A percentile compares a stretch with the other conserved stretches of the same genome.
Evolutionary conservation across 2,797 vertebrate genomes (phyloP).

Genomic region (Manis pentadactyla): DNA sequence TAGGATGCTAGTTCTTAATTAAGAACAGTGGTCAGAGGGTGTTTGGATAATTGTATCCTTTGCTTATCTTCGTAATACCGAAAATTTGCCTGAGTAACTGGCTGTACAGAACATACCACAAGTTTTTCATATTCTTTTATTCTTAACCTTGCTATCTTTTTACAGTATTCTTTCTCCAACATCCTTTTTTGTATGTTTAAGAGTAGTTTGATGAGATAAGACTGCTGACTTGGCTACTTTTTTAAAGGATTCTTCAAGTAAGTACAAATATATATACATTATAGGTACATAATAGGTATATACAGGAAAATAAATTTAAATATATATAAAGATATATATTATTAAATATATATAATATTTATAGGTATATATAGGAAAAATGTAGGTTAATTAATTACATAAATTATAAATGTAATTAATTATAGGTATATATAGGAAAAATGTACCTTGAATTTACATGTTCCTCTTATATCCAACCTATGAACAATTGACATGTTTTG

Average conservation of each 20-base stretch:
- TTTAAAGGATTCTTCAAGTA: background rate
- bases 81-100: background rate
- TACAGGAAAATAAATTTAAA: too few relatives aligned
- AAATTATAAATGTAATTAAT: too few relatives aligned
- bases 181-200: background rate
- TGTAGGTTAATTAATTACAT: too few relatives aligned
- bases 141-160: background rate
- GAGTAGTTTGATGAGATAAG: background rate
- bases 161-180: background rate
- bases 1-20: background rate
- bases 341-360: too few relatives aligned
- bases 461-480: background rate
- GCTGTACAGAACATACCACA: background rate
- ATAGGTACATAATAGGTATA: background rate
- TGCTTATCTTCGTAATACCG: background rate
- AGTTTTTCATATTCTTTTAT: background rate
- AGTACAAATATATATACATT: background rate
- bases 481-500: background rate
- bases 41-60: background rate
- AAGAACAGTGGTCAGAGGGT: background rate
- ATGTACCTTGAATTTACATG: background rate
- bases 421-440: background rate
- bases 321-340: too few relatives aligned
- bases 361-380: too few relatives aligned
- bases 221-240: background rate